phyloP scores from a whole-genome alignment of 2,888 invertebrate genomes.

The Hirtodrosophila histrioides region DNA sequence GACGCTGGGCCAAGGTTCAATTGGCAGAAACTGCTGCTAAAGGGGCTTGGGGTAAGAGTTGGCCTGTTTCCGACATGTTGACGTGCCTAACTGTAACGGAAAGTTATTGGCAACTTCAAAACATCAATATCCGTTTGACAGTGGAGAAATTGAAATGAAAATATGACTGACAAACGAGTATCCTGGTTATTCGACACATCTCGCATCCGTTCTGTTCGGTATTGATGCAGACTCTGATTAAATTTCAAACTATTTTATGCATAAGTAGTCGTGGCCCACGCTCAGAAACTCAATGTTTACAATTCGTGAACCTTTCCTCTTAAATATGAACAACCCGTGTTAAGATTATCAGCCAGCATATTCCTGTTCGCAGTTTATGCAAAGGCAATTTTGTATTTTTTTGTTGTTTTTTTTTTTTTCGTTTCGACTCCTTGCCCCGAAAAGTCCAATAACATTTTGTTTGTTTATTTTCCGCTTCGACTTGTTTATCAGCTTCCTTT shows the following conservation, averaged over 20 bases:
- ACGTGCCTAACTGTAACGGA: constrained; percentile 39
- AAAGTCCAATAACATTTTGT: constrained; percentile 29
- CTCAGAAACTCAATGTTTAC: constrained; percentile 27
- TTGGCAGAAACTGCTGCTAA: constrained; percentile 33
- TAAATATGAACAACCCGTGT: constrained; percentile 12
- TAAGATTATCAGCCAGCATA: constrained; percentile 24
- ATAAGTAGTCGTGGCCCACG: background rate
- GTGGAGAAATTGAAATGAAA: background rate
- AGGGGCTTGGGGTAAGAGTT: constrained; percentile 10
- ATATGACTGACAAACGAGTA: background rate
- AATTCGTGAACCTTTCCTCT: constrained; percentile 3
- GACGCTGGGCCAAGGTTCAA: constrained; percentile 59
- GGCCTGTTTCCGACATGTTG: constrained; percentile 42
- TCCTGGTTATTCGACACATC: background rate
- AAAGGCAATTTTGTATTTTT: constrained; percentile 4
- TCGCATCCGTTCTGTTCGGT: no score
- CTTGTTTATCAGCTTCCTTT: constrained; percentile 47
- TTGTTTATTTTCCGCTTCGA: constrained; percentile 44
- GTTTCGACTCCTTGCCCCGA: constrained; percentile 5
- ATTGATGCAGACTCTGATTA: no score
- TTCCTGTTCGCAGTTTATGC: background rate
- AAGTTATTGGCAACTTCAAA: constrained; percentile 58
- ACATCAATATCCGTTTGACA: constrained; percentile 58
- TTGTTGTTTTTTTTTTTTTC: background rate
- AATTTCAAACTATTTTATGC: no score